phyloP scores from a whole-genome alignment of 2,113 vertebrate species.

The Chaetops frenatus region DNA sequence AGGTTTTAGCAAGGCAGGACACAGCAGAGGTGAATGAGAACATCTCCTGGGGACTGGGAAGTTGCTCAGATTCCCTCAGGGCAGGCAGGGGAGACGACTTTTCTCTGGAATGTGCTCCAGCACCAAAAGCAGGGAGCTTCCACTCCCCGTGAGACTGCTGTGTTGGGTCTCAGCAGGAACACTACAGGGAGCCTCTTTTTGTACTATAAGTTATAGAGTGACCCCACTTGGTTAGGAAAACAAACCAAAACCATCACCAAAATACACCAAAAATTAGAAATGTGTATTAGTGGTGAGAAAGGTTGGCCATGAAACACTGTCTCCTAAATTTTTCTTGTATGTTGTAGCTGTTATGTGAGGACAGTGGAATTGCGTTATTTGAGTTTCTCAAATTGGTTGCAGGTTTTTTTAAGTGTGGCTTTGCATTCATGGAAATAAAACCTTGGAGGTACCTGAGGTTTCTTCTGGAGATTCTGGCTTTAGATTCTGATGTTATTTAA shows the following conservation, averaged over 20 bases:
- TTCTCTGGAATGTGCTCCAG: not conserved
- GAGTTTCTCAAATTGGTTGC: not conserved
- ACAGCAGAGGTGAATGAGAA: not conserved
- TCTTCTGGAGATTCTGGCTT: not conserved
- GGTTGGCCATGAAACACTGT: not conserved
- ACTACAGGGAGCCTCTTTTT: not conserved
- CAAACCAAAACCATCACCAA: not conserved
- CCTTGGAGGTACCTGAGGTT: not conserved
- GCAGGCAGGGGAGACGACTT: not conserved
- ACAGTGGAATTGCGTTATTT: not conserved
- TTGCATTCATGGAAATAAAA: not conserved
- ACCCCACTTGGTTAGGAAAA: not conserved
- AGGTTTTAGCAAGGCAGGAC: not conserved
- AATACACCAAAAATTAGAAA: not conserved
- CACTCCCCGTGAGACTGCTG: not conserved
- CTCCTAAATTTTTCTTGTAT: not conserved
- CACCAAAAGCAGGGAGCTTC: not conserved
- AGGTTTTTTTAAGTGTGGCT: not conserved
- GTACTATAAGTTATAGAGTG: not conserved
- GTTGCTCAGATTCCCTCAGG: not conserved
- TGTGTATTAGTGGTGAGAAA: not conserved
- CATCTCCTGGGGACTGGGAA: not conserved
- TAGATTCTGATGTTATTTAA: not conserved
- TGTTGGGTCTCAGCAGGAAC: not conserved
- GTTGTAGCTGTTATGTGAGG: fast-evolving